Evolutionary conservation across 2,113 vertebrate genomes (phyloP), one percentile per base, ranked within the genome.

Genomic region (Hiodon alosoides): DNA sequence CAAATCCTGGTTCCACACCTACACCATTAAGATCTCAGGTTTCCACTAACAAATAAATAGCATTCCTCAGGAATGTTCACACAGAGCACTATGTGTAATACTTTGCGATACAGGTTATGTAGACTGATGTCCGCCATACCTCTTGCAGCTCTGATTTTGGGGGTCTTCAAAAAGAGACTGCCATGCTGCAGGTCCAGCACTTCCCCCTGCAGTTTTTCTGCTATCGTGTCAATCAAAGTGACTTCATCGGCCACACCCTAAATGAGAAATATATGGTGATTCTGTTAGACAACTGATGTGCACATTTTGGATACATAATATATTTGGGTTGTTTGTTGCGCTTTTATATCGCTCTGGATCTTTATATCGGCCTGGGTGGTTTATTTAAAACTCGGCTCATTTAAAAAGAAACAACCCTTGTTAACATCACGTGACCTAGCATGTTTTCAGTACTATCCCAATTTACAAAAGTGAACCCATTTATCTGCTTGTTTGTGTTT

Each of bases 91-190:
- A 31, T 31, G 31, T 31, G 31, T 31, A 31, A 2, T 31, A 31
- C 31, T 31, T 31, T 31, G 31, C 31, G 31, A 31, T 31, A 31
- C 0, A 31, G 0, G 31, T 31, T 64, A 48, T 69, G 6, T 47
- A 0, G 4, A n/a, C 3, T 62, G 61, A 51, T 8, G 9, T 1
- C 46, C 46, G 17, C 7, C 52, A 52, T 61, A 86, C 86, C 86
- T 81, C 80, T 86, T 57, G 82, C 80, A 50, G 84, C 83, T 61
- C 78, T 61, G 62, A 87, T 87, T 60, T 79, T 85, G 55, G 84
- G 78, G 1, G 85, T 86, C 77, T 87, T 87, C 7, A 87, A 69
- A 75, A 86, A 87, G 64, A 87, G 83, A 58, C 84, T 85, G 57
- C 84, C 83, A 13, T 86, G 86, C 74, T 85, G 81, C n/a, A 86